These are phyloP conservation scores for Chymomyza costata DNA, from an alignment of 1,140 invertebrate species.

Conservation along the genomic window DNA sequence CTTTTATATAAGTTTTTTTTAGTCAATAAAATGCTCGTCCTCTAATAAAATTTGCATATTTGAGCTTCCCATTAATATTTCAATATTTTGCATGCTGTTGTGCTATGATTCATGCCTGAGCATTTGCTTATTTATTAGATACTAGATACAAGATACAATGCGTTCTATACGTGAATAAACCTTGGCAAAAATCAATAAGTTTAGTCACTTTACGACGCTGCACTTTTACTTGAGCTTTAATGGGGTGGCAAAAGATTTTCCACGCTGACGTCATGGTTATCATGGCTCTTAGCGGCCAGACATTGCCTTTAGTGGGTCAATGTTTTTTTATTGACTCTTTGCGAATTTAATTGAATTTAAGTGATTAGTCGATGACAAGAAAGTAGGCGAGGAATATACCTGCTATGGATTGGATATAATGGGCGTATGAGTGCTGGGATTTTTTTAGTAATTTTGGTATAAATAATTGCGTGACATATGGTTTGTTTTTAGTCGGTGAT, in stretches of 20 bases:
- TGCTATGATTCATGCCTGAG: slow-evolving; percentile 50
- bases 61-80: too few relatives aligned
- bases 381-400: too few relatives aligned
- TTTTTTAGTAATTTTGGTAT: too few relatives aligned
- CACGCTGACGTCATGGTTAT: slow-evolving; percentile 56
- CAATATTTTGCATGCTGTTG: slow-evolving; percentile 12
- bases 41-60: slow-evolving; percentile 26
- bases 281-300: slow-evolving; percentile 47
- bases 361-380: slow-evolving; percentile 22
- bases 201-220: slow-evolving; percentile 27
- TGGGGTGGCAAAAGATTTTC: slow-evolving; percentile 5
- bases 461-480: too few relatives aligned
- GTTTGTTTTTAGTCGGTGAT: too few relatives aligned
- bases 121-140: too few relatives aligned
- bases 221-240: slow-evolving; percentile 38
- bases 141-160: slow-evolving; percentile 1
- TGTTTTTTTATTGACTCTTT: slow-evolving; percentile 46
- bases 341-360: slow-evolving; percentile 53
- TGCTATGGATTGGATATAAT: too few relatives aligned
- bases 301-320: slow-evolving; percentile 53
- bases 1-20: too few relatives aligned
- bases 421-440: too few relatives aligned
- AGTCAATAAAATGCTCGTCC: too few relatives aligned
- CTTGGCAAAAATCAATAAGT: slow-evolving; percentile 49
- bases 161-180: too few relatives aligned